Percentiles rank a stretch among this genome's conserved stretches.
Evolutionary conservation across 1,140 invertebrate species (phyloP).

Genomic region (Zelostemma sp.): DNA sequence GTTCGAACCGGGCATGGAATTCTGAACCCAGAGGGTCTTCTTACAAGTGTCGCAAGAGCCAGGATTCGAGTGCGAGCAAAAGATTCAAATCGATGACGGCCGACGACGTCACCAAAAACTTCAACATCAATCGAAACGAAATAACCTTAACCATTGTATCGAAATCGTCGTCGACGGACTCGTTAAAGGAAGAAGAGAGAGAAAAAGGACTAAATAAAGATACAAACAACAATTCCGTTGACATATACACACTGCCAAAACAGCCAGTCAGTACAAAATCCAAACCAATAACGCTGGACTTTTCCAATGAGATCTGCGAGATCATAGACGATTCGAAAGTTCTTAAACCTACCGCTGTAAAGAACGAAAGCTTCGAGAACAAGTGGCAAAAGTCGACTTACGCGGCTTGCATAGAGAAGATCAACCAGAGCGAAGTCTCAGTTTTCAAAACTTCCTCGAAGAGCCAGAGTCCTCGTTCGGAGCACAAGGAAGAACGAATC

Average conservation of each 20-base stretch:
- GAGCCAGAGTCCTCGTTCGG: too few species aligned
- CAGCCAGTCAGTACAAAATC: neutral
- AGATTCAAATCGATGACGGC: neutral
- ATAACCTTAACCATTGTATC: slow-evolving; percentile 38
- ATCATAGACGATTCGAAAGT: neutral
- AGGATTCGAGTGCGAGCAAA: neutral
- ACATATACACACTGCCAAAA: neutral
- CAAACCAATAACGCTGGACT: neutral
- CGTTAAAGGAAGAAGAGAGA: neutral
- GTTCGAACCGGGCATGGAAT: neutral
- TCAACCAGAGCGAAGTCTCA: slow-evolving; percentile 20
- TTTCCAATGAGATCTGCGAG: neutral
- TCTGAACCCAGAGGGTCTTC: neutral
- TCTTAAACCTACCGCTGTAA: too few species aligned
- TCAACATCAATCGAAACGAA: slow-evolving; percentile 35
- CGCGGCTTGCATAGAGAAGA: slow-evolving; percentile 7
- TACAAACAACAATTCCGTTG: neutral
- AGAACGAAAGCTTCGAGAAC: neutral
- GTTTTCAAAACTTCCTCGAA: slow-evolving; percentile 14
- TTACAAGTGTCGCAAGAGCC: slow-evolving; percentile 1
- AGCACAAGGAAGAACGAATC: too few species aligned
- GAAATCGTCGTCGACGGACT: slow-evolving; percentile 10
- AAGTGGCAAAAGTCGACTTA: slow-evolving; percentile 9
- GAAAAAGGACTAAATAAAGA: neutral
- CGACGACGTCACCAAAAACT: slow-evolving; percentile 28